Conservation (phyloP, 2,113 vertebrate genomes). For the Malurus elegans region DNA sequence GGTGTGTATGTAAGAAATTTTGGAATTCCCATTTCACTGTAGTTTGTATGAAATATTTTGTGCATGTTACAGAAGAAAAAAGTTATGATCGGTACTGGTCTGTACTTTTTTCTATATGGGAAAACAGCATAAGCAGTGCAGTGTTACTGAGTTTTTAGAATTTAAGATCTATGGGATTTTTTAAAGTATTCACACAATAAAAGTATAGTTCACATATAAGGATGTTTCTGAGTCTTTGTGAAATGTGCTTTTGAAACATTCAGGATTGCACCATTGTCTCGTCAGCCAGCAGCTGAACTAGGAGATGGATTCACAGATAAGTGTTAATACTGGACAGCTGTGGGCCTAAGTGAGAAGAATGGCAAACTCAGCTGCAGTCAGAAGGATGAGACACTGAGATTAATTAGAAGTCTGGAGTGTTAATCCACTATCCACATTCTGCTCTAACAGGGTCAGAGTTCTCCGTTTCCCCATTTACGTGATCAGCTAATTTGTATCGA, state of each 20-base stretch:
- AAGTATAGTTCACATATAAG: neutral
- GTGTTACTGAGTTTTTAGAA: neutral
- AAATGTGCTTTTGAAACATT: neutral
- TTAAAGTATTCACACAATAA: conserved; percentile 22
- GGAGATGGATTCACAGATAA: neutral
- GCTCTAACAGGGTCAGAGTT: neutral
- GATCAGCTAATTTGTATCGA: neutral
- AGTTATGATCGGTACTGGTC: neutral
- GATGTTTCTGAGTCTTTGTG: neutral
- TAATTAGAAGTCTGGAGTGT: conserved; percentile 11
- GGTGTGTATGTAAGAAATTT: neutral
- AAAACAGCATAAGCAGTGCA: neutral
- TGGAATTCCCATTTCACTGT: neutral
- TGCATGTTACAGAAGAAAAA: neutral
- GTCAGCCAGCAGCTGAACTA: neutral
- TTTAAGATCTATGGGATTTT: neutral
- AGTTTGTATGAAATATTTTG: neutral
- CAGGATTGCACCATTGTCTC: neutral
- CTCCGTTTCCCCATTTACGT: neutral
- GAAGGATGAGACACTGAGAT: neutral
- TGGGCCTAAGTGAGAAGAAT: neutral
- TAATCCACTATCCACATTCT: conserved; percentile 6
- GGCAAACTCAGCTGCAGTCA: neutral
- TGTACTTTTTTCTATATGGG: neutral
- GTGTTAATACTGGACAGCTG: neutral